Conservation (phyloP, 2,888 invertebrate genomes). For the Eilema depressum region DNA sequence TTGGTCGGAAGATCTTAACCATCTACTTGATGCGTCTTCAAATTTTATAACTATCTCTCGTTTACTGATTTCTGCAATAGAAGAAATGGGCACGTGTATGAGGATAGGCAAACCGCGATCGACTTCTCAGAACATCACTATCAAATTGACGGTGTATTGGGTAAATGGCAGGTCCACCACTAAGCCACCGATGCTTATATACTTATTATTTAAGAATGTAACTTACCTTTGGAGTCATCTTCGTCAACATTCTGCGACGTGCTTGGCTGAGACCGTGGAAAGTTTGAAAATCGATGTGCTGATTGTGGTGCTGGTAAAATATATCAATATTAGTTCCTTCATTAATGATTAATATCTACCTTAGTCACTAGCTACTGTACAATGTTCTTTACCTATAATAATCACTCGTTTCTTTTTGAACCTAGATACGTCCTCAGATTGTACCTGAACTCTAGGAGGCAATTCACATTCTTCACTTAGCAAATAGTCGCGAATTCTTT, state of each 20-base stretch:
- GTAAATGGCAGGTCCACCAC: too few species aligned
- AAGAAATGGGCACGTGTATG: neutral
- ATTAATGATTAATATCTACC: neutral
- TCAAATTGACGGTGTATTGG: too few species aligned
- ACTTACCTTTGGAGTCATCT: constrained; percentile 14
- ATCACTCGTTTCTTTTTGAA: constrained; percentile 73
- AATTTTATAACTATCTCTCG: constrained; percentile 69
- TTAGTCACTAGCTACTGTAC: neutral
- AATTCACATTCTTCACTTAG: constrained; percentile 75
- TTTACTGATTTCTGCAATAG: constrained; percentile 36
- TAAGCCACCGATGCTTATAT: too few species aligned
- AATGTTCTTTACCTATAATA: constrained; percentile 60
- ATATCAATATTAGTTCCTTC: neutral
- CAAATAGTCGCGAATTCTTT: constrained; percentile 78
- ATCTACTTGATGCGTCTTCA: constrained; percentile 80
- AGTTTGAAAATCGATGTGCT: neutral
- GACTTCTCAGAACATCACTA: too few species aligned
- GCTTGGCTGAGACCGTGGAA: constrained; percentile 43
- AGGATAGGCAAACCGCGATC: neutral
- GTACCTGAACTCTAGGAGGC: constrained; percentile 63
- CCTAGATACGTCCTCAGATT: constrained; percentile 42
- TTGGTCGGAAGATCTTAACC: constrained; percentile 76
- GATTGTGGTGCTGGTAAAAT: neutral
- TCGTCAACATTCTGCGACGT: constrained; percentile 56
- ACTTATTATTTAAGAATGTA: neutral